phyloP scores from a whole-genome alignment of 2,888 invertebrate species.

The Lacanobia wlatinum region DNA sequence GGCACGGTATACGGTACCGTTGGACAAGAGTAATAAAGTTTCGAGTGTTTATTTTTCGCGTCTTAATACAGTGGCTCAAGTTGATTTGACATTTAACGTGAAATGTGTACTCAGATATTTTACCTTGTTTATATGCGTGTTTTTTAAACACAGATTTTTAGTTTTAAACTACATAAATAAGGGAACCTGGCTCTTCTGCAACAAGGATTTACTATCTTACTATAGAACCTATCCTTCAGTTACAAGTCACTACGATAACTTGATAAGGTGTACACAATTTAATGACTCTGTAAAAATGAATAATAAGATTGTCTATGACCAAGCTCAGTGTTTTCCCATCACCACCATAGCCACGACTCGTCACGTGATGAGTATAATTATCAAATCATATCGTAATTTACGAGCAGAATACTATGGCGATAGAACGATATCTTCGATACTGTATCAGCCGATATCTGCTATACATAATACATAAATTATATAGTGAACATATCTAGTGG shows the following conservation, averaged over 20 bases:
- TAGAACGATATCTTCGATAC: slow-evolving; percentile 44
- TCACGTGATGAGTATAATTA: slow-evolving; percentile 31
- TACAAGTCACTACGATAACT: too few relatives aligned
- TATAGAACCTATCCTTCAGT: too few relatives aligned
- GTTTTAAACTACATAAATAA: not conserved
- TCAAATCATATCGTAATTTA: slow-evolving; percentile 53
- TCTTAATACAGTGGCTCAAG: not conserved
- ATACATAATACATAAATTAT: slow-evolving; percentile 16
- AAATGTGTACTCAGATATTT: not conserved
- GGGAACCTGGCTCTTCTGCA: not conserved
- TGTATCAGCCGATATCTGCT: slow-evolving; percentile 46
- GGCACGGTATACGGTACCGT: not conserved
- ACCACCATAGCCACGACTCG: not conserved
- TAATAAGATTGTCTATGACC: not conserved
- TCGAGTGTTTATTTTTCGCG: not conserved
- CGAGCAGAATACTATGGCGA: slow-evolving; percentile 43
- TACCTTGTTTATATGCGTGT: too few relatives aligned
- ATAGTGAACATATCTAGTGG: slow-evolving; percentile 6
- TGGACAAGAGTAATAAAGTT: not conserved
- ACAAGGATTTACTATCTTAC: not conserved
- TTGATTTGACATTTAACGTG: not conserved
- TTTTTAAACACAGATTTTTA: too few relatives aligned
- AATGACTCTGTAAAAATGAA: not conserved
- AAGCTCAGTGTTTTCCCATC: not conserved
- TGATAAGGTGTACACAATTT: not conserved